A percentile compares a stretch with the other conserved stretches of the same genome.
Conservation (phyloP, 2,113 vertebrate species). For the Urocynchramus pylzowi region DNA sequence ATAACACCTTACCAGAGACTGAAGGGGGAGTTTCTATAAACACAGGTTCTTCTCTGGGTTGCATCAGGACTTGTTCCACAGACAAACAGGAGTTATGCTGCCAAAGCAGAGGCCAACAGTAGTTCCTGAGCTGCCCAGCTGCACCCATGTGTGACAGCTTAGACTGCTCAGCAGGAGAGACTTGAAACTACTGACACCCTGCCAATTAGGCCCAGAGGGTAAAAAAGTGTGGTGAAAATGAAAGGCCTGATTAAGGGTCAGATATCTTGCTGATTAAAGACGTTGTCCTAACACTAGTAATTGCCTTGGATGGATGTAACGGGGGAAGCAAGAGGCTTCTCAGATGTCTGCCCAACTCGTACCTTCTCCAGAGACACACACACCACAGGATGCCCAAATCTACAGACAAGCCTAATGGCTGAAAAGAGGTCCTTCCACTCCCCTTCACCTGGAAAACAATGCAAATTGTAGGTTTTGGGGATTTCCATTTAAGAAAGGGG, state of each 20-base stretch:
- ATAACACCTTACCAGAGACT: neutral
- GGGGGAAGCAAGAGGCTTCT: neutral
- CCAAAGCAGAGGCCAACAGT: neutral
- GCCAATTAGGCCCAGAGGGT: neutral
- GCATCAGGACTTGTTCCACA: neutral
- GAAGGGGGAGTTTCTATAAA: fast-evolving
- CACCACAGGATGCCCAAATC: neutral
- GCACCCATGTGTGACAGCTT: neutral
- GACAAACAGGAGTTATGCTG: fast-evolving
- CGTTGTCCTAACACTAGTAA: neutral
- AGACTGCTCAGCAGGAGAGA: neutral
- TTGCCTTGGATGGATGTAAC: neutral
- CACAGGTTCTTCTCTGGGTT: neutral
- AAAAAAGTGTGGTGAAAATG: neutral
- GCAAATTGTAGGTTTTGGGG: neutral
- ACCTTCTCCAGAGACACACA: neutral
- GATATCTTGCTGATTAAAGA: neutral
- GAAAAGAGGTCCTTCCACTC: neutral
- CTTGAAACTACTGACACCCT: neutral
- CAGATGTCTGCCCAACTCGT: neutral
- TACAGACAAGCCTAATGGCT: fast-evolving
- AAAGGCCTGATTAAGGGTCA: neutral
- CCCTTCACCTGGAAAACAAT: neutral
- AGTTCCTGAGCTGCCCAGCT: neutral
- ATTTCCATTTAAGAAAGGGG: neutral